Evolutionary conservation across 2,113 vertebrate genomes (phyloP).

Genomic region (Halcyon senegalensis): DNA sequence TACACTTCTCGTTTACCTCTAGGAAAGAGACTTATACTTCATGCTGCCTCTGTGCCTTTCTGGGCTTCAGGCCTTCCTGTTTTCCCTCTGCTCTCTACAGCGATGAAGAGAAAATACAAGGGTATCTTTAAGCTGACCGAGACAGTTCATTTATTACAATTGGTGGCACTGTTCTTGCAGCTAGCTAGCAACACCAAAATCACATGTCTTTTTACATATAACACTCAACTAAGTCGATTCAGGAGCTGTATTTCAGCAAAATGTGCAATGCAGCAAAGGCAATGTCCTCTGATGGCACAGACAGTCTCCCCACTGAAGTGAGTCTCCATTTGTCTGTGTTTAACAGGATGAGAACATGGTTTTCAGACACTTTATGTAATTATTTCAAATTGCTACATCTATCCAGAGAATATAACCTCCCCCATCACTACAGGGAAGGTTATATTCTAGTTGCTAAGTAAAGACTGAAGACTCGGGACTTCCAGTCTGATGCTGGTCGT

Average conservation of each 20-base stretch:
- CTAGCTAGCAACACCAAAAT: background rate
- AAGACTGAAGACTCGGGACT: background rate
- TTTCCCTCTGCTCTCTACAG: background rate
- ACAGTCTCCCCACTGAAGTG: background rate
- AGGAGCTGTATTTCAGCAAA: background rate
- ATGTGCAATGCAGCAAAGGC: background rate
- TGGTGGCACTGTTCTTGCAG: background rate
- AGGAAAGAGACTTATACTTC: background rate
- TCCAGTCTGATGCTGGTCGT: background rate
- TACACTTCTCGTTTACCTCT: slow-evolving; percentile 31
- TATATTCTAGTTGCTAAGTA: background rate
- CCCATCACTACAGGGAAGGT: accelerated
- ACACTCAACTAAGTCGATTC: background rate
- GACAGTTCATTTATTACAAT: background rate
- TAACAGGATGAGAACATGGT: accelerated
- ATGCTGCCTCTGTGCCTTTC: background rate
- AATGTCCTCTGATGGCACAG: background rate
- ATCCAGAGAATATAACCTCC: background rate
- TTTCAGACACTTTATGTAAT: background rate
- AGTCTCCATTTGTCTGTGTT: background rate
- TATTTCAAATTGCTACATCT: background rate
- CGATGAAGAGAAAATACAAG: background rate
- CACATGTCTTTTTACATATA: background rate
- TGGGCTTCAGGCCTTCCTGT: background rate
- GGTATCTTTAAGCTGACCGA: background rate